phyloP scores from a whole-genome alignment of 2,797 vertebrate species.

The Lates japonicus region DNA sequence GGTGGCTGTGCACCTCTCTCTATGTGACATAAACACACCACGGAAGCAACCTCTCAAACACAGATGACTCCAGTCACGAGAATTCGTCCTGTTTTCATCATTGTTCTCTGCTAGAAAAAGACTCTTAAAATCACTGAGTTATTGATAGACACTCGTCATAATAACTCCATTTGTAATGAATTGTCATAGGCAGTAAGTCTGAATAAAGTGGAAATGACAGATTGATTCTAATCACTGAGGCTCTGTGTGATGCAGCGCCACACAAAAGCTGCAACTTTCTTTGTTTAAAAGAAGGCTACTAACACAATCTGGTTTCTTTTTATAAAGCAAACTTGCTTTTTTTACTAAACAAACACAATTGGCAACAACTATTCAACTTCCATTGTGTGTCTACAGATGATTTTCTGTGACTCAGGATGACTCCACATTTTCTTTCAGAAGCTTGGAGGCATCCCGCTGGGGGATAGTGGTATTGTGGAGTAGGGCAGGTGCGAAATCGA shows the following conservation, averaged over 20 bases:
- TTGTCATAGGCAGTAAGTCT: not conserved
- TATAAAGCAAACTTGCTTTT: not conserved
- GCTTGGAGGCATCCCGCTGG: conserved; percentile 58
- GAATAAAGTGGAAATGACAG: conserved; percentile 2
- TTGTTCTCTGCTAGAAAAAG: not conserved
- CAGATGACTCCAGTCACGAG: conserved; percentile 75
- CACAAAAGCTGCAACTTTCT: conserved; percentile 14
- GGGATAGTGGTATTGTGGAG: conserved; percentile 62
- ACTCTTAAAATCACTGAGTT: not conserved
- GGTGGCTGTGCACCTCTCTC: conserved; percentile 68
- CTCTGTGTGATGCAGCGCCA: conserved; percentile 1
- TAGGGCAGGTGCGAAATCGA: conserved; percentile 77
- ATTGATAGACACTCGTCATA: not conserved
- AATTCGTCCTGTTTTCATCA: not conserved
- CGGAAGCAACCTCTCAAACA: conserved; percentile 64
- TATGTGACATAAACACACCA: conserved; percentile 79
- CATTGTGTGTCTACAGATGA: conserved; percentile 43
- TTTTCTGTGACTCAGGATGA: conserved; percentile 65
- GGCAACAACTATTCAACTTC: conserved; percentile 34
- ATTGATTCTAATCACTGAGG: conserved; percentile 9
- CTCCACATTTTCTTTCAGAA: conserved; percentile 65
- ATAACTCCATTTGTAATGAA: not conserved
- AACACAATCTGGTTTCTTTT: conserved; percentile 1
- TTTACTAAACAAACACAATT: conserved; percentile 23
- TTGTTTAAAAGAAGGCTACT: conserved; percentile 11